These are phyloP conservation scores for Murina feae DNA, from an alignment of 2,113 vertebrate genomes.

Conservation along the genomic window DNA sequence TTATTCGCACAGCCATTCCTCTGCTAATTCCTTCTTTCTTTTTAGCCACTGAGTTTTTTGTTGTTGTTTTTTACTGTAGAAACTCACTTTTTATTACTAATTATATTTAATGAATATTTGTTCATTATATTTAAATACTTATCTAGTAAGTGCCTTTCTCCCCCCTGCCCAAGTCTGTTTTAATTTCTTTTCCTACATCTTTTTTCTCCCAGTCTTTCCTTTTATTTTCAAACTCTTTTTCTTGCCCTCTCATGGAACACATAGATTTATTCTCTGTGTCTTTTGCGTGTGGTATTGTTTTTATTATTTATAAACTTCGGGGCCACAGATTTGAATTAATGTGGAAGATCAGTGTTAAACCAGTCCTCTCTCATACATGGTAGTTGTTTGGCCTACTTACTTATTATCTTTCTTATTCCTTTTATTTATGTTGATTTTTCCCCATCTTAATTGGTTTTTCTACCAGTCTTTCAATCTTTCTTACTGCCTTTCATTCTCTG, in stretches of 20 bases:
- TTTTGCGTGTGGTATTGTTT: not conserved
- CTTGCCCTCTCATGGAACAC: rapidly evolving
- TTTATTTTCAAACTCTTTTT: not conserved
- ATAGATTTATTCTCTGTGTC: not conserved
- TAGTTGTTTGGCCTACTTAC: not conserved
- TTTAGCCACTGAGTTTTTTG: not conserved
- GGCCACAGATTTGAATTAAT: not conserved
- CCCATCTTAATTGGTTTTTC: not conserved
- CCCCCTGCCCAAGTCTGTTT: not conserved
- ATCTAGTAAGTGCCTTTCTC: not conserved
- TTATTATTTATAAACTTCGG: not conserved
- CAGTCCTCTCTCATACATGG: not conserved
- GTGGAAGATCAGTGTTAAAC: not conserved
- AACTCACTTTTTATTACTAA: not conserved
- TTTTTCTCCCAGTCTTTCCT: not conserved
- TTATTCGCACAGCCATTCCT: not conserved
- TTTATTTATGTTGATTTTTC: not conserved
- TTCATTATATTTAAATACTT: not conserved
- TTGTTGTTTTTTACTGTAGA: not conserved
- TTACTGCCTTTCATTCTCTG: not conserved
- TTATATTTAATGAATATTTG: not conserved
- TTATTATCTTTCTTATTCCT: not conserved
- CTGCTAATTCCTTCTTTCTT: not conserved
- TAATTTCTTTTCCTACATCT: not conserved
- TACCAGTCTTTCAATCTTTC: not conserved